Conservation (phyloP, 2,888 invertebrate species). For the Drosophila hamatofila region DNA sequence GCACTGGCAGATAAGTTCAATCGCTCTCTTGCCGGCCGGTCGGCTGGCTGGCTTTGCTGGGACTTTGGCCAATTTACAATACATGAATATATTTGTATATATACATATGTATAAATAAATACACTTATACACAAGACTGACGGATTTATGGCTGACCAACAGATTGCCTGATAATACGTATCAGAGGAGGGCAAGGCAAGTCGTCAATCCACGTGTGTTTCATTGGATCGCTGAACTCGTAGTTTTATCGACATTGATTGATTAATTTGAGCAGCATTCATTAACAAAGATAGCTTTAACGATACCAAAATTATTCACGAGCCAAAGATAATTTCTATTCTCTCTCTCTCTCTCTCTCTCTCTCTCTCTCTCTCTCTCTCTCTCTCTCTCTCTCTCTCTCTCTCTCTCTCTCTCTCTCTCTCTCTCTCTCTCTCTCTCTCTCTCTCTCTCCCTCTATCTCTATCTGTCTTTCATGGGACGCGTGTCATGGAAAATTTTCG, state of each 20-base stretch:
- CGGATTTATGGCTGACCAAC: conserved; percentile 28
- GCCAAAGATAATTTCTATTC: conserved; percentile 16
- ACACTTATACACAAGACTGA: neutral
- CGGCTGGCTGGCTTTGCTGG: conserved; percentile 17
- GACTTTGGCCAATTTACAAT: conserved; percentile 65
- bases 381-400: neutral
- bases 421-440: conserved; percentile 2
- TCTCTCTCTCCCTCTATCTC: neutral
- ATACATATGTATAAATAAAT: neutral
- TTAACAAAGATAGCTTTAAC: conserved; percentile 37
- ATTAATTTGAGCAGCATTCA: conserved; percentile 53
- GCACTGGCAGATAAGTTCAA: conserved; percentile 62
- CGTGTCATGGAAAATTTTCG: conserved; percentile 62
- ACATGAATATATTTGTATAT: neutral
- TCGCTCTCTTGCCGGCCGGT: conserved; percentile 58
- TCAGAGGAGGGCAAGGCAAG: conserved; percentile 19
- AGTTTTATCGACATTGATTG: conserved; percentile 66
- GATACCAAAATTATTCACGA: conserved; percentile 17
- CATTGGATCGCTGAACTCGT: conserved; percentile 61
- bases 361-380: neutral
- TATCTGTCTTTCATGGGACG: conserved; percentile 14
- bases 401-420: conserved; percentile 11
- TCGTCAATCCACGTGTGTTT: conserved; percentile 27
- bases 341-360: neutral
- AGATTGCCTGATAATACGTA: conserved; percentile 56